These are phyloP conservation scores for Pantherophis guttatus DNA, from an alignment of 2,113 vertebrate species.

Conservation along the genomic window DNA sequence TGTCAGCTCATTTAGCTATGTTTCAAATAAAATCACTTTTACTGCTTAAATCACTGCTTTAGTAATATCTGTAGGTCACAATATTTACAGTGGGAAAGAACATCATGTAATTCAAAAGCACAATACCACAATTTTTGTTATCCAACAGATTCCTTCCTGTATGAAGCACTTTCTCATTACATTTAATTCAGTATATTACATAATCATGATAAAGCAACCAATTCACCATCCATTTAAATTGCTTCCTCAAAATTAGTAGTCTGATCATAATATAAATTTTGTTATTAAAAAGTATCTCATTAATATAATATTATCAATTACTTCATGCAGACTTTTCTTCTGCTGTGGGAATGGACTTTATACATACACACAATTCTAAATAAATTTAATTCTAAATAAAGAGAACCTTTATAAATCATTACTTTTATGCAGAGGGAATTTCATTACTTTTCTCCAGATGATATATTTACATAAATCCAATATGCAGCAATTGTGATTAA, in stretches of 20 bases:
- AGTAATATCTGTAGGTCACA: not conserved
- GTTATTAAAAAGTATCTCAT: not conserved
- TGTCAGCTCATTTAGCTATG: not conserved
- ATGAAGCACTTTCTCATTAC: not conserved
- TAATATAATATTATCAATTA: not conserved
- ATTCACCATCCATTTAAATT: not conserved
- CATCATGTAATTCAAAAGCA: not conserved
- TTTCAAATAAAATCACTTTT: not conserved
- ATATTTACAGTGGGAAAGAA: not conserved
- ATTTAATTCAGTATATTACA: not conserved
- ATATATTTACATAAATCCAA: not conserved
- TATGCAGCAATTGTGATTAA: not conserved
- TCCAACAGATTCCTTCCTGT: not conserved
- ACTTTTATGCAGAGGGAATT: not conserved
- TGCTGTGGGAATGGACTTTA: not conserved
- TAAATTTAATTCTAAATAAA: slow-evolving; percentile 2
- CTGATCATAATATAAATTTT: slow-evolving; percentile 11
- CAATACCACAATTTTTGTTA: not conserved
- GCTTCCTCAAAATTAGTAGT: not conserved
- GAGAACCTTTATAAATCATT: not conserved
- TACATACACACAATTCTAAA: not conserved
- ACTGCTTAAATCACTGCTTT: not conserved
- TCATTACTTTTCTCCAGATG: not conserved
- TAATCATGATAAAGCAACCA: not conserved
- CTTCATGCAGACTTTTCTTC: not conserved